Base-by-base conservation (phyloP, 1,140 invertebrate genomes). In the Hyles vespertilio region DNA sequence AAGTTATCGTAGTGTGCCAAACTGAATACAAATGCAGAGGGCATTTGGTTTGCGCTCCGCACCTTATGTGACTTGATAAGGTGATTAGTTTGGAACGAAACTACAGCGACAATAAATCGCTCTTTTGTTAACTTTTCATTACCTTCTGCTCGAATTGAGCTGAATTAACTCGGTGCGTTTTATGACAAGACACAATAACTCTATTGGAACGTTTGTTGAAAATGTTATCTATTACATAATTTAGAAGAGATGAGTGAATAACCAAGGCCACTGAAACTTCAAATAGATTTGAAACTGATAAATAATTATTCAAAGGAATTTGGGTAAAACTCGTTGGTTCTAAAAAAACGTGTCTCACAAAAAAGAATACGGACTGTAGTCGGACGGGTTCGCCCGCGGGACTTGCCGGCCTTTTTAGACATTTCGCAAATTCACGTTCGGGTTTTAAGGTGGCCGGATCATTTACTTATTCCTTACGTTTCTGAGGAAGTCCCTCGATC, bases 1-100 rank as follows among this genome's bases (percentile, higher is more conserved):
- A 87, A 82, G 80, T 89, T 89, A 87, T 87, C 82, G 79, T 78
- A 75, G 76, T 67, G 73, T 76, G 74, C 75, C 84, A 81, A 85
- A 84, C 84, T 84, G 84, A 87, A 86, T 89, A 86, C 80, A 80
- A 86, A 86, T 87, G 79, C 78, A 77, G 65, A 61, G 9, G 71
- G 64, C 64, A 51, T 51, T 47, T n/a, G 48, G 49, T 50, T 58
- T 50, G 53, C 61, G 60, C 58, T 64, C 48, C 51, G 49, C 57
- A 55, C 58, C 59, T 54, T 63, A 59, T 65, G 62, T 61, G 63
- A 51, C 67, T 69, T 60, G 61, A 67, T 69, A 66, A 58, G 49
- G 58, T 69, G 57, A 69, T 72, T 65, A 64, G 55, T 56, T 45
- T 51, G 33, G 43, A 51, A 51, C 59, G 36, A 40, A 22, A 40